phyloP scores from a whole-genome alignment of 2,113 vertebrate species.

The Pteropus alecto region DNA sequence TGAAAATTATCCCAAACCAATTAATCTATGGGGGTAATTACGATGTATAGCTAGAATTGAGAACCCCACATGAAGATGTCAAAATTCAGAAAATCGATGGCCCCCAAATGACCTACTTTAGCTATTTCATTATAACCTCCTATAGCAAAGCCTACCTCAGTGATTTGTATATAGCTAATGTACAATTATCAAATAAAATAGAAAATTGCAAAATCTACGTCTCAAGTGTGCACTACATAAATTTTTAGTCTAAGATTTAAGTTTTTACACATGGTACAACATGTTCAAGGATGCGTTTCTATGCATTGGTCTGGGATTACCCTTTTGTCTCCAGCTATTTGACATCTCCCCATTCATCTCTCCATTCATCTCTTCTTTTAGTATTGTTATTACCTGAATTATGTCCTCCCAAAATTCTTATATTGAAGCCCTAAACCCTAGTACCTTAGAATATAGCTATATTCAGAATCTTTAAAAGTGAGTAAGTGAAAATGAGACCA shows the following conservation, averaged over 20 bases:
- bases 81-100: not conserved
- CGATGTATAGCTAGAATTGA: not conserved
- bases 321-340: not conserved
- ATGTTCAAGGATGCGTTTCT: not conserved
- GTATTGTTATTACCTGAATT: not conserved
- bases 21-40: not conserved
- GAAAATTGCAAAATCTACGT: not conserved
- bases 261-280: not conserved
- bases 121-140: not conserved
- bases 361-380: not conserved
- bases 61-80: not conserved
- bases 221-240: not conserved
- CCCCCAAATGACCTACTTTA: not conserved
- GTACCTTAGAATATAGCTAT: not conserved
- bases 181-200: slow-evolving; percentile 23
- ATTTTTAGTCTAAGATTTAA: not conserved
- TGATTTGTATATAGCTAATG: not conserved
- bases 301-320: not conserved
- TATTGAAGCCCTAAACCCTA: not conserved
- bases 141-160: not conserved
- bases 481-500: not conserved
- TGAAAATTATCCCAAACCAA: not conserved
- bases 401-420: not conserved
- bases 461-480: not conserved
- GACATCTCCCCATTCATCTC: not conserved